A percentile compares a stretch with the other conserved stretches of the same genome.
Conservation (phyloP, 2,888 invertebrate genomes). For the Dryocosmus kuriphilus region DNA sequence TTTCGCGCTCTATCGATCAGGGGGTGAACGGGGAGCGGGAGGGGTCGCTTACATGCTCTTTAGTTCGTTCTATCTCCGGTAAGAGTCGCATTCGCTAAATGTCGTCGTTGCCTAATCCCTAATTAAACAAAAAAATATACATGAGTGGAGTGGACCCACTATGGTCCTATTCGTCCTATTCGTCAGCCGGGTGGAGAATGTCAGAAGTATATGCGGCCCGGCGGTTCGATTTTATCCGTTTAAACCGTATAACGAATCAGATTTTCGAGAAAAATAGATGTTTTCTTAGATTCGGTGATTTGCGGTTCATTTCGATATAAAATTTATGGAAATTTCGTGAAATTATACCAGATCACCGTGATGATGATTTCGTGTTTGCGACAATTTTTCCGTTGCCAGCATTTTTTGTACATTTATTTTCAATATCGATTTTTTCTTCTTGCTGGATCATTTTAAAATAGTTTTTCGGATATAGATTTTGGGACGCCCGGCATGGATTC, state of each 20-base stretch:
- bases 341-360: background rate
- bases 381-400: background rate
- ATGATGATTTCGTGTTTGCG: background rate
- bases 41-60: too few species aligned
- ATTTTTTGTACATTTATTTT: background rate
- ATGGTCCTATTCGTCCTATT: too few species aligned
- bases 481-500: background rate
- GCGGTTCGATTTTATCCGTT: too few species aligned
- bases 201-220: background rate
- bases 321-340: background rate
- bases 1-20: too few species aligned
- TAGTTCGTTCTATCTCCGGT: too few species aligned
- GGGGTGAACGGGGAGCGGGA: too few species aligned
- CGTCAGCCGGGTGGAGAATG: background rate
- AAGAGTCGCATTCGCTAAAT: too few species aligned
- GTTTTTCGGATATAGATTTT: background rate
- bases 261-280: background rate
- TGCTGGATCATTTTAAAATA: background rate
- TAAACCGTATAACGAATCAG: too few species aligned
- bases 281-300: background rate
- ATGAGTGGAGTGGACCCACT: too few species aligned
- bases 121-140: too few species aligned
- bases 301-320: background rate
- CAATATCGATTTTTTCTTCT: background rate
- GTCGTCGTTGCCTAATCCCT: too few species aligned